These are phyloP conservation scores for Liolophura sinensis DNA, from an alignment of 1,140 invertebrate species.

Conservation along the genomic window DNA sequence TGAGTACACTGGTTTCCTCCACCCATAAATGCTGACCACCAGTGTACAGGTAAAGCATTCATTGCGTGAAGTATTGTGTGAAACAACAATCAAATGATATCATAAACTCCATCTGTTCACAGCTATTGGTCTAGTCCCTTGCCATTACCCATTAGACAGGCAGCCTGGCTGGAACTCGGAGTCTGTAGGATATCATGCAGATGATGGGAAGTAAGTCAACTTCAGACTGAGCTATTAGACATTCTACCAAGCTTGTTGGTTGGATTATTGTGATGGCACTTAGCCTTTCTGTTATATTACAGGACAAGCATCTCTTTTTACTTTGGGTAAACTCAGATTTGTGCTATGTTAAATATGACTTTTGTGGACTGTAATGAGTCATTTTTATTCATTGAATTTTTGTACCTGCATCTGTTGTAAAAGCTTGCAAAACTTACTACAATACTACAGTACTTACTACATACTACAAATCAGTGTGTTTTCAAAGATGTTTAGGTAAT, in stretches of 20 bases:
- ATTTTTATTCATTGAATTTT: neutral
- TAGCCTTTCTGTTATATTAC: too few species aligned
- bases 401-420: neutral
- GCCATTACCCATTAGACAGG: constrained; percentile 57
- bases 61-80: too few species aligned
- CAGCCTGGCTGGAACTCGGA: constrained; percentile 59
- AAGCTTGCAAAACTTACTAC: neutral
- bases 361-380: neutral
- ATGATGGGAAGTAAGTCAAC: constrained; percentile 59
- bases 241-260: neutral
- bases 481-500: too few species aligned
- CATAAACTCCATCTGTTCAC: constrained; percentile 7
- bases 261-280: neutral
- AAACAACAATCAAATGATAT: too few species aligned
- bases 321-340: too few species aligned
- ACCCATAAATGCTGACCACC: too few species aligned
- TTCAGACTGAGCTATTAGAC: neutral
- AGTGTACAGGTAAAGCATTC: too few species aligned
- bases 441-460: too few species aligned
- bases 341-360: too few species aligned
- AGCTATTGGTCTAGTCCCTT: constrained; percentile 59
- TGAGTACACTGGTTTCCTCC: too few species aligned
- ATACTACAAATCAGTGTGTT: too few species aligned
- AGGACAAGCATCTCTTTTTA: too few species aligned
- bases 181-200: constrained; percentile 60